Base-by-base conservation (phyloP, 2,113 vertebrate genomes). In the Caranx ignobilis region DNA sequence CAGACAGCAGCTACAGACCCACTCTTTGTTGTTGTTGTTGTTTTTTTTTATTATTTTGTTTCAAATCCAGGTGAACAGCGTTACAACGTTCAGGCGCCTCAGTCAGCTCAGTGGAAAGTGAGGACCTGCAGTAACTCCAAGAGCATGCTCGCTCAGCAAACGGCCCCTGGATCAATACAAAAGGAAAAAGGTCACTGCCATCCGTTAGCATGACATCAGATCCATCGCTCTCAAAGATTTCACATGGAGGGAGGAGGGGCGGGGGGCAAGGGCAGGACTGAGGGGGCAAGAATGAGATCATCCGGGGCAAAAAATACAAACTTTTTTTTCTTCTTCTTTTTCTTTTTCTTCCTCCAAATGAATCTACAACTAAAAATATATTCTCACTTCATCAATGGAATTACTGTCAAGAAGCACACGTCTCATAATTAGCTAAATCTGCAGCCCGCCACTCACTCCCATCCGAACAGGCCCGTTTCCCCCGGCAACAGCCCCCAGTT, bases 11-110 rank as follows among this genome's bases (percentile, higher is more conserved):
- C n/a, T 19, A 21, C 64, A 69, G 39, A 31, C 75, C 26, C 26
- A 31, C 54, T 83, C 43, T 79, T 84, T 81, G 65, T 63, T 34
- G 67, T 82, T 80, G 13, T 31, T 75, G 26, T 26, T 26, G 26
- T 85, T 79, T 75, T 62, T 81, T 80, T 71, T 79, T 88, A 82
- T 93, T 79, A 59, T 88, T 88, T 88, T 79, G 48, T 89, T 88
- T 92, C 83, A 91, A 94, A 93, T 92, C 85, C 89, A 91, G 77
- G 71, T 86, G 81, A 88, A 92, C 85, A 91, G 87, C 91, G 68
- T 75, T 75, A 88, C 82, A 90, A 77, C 70, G 63, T 62, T 57
- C 83, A 69, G 88, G 69, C 16, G 83, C 82, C 89, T 83, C 81
- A 3, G 72, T 82, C 16, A 77, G 75, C 81, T 85, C 76, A 69